phyloP scores from a whole-genome alignment of 2,797 vertebrate genomes.

The Lepus oiostolus region DNA sequence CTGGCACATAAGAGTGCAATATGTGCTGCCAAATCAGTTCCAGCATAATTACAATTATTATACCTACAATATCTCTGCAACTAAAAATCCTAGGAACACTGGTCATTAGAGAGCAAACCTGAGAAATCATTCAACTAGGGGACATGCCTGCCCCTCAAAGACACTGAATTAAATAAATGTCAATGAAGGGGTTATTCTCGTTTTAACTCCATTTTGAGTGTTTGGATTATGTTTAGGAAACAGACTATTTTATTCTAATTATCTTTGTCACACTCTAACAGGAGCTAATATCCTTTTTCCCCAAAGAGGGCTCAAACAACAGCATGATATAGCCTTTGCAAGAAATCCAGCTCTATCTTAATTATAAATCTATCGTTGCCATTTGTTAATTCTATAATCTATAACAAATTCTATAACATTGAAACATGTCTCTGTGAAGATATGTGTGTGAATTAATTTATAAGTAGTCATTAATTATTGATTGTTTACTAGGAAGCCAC shows the following conservation, averaged over 20 bases:
- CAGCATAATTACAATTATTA: constrained; percentile 55
- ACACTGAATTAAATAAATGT: neutral
- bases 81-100: constrained; percentile 40
- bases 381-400: neutral
- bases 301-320: constrained; percentile 66
- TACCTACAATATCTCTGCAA: neutral
- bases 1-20: constrained; percentile 5
- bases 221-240: constrained; percentile 70
- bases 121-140: neutral
- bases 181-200: neutral
- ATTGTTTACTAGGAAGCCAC: neutral
- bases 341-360: constrained; percentile 25
- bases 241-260: constrained; percentile 68
- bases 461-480: neutral
- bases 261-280: constrained; percentile 66
- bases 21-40: constrained; percentile 5
- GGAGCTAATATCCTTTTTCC: constrained; percentile 64
- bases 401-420: neutral
- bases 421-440: neutral
- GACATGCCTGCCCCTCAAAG: neutral
- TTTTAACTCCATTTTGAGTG: constrained; percentile 55
- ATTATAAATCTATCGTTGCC: constrained; percentile 22
- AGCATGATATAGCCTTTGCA: constrained; percentile 52
- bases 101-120: neutral
- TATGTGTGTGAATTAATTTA: neutral